A percentile compares a stretch with the other conserved stretches of the same genome.
These are phyloP conservation scores for Tuberolachnus salignus DNA, from an alignment of 2,888 invertebrate genomes.

Conservation along the genomic window DNA sequence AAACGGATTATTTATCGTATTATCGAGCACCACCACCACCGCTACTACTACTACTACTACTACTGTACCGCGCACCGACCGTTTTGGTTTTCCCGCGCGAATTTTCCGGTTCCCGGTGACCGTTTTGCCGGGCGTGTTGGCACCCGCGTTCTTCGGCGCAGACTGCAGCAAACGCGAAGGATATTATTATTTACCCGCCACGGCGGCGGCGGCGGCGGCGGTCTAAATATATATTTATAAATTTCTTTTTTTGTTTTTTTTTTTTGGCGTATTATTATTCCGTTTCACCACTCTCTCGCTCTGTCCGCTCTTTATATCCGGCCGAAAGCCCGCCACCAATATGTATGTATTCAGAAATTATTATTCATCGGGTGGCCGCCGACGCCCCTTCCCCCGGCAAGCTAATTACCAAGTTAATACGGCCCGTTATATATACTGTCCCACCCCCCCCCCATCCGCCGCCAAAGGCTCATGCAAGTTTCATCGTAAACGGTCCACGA, in stretches of 20 bases:
- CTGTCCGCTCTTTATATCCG: background rate
- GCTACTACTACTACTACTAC: too few relatives aligned
- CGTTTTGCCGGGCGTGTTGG: conserved; percentile 16
- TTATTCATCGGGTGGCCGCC: conserved; percentile 68
- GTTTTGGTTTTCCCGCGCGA: too few relatives aligned
- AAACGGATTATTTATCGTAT: background rate
- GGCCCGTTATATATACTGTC: conserved; percentile 64
- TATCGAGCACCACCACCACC: too few relatives aligned
- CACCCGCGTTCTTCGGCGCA: conserved; percentile 40
- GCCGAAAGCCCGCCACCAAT: background rate
- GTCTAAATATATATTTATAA: conserved; percentile 35
- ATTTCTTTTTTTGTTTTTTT: conserved; percentile 18
- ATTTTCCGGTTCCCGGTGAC: background rate
- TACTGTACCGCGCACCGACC: background rate
- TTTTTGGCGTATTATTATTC: conserved; percentile 24
- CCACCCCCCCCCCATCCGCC: background rate
- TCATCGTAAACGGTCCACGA: conserved; percentile 2
- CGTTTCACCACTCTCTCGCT: conserved; percentile 11
- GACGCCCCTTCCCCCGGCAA: conserved; percentile 87
- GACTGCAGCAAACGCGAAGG: conserved; percentile 12
- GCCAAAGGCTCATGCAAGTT: conserved; percentile 13
- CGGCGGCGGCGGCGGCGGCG: background rate
- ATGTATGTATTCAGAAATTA: conserved; percentile 51
- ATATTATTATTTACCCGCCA: background rate
- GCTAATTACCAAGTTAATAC: conserved; percentile 91